These are phyloP conservation scores for Drosophila aff. DNA, from an alignment of 1,140 invertebrate genomes.

Conservation along the genomic window DNA sequence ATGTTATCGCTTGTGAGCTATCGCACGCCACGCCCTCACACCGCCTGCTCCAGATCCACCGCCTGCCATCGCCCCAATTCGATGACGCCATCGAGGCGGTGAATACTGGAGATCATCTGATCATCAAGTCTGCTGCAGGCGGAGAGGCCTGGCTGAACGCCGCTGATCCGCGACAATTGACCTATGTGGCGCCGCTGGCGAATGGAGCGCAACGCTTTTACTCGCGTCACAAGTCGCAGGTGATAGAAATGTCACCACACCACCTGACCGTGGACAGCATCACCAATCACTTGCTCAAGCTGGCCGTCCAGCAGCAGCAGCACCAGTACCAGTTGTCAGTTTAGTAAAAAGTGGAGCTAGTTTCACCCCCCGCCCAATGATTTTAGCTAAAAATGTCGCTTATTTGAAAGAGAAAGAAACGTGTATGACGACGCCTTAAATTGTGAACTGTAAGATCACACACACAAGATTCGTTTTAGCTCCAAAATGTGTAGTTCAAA, in stretches of 20 bases:
- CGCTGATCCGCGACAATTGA: conserved; percentile 63
- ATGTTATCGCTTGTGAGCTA: conserved; percentile 74
- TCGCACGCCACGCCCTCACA: conserved; percentile 71
- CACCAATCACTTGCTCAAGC: conserved; percentile 70
- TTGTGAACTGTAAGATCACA: conserved; percentile 17
- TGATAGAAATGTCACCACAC: conserved; percentile 59
- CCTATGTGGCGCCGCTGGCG: conserved; percentile 53
- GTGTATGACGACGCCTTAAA: conserved; percentile 17
- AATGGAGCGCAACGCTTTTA: conserved; percentile 66
- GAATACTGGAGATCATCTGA: conserved; percentile 77
- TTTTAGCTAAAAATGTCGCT: conserved; percentile 4
- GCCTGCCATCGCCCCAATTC: conserved; percentile 62
- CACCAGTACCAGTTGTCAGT: not conserved
- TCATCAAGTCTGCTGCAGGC: conserved; percentile 45
- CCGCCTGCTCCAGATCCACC: conserved; percentile 62
- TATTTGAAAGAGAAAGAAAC: not conserved
- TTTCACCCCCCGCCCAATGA: not conserved
- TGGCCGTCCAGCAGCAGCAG: conserved; percentile 65
- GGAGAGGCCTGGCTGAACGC: conserved; percentile 75
- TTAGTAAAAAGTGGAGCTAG: conserved; percentile 1
- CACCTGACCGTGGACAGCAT: conserved; percentile 68
- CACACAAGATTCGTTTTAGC: not conserved
- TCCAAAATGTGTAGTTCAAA: conserved; percentile 22
- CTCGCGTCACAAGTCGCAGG: conserved; percentile 60
- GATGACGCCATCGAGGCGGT: conserved; percentile 37